Base-by-base conservation (phyloP, 2,888 invertebrate genomes). In the Patella depressa region DNA sequence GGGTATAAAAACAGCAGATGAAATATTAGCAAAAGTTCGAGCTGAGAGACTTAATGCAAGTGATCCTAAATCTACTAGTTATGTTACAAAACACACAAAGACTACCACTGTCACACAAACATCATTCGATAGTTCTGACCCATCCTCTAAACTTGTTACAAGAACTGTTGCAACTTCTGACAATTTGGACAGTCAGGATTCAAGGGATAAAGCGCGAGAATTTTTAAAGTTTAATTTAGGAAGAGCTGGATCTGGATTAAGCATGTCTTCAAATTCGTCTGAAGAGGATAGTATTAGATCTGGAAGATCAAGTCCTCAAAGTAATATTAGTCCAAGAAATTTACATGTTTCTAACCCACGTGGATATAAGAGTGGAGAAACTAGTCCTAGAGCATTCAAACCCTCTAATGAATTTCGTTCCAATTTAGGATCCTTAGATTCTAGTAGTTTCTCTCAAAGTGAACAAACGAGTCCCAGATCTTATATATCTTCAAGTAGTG, bases 321-420 rank as follows among this genome's bases (percentile, higher is more conserved):
- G 45, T 45, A 45, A 45, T 45, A 45, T 7, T 45, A 65, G 65
- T 65, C 65, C 65, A 65, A 65, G 24, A 65, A 24, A 24, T 24
- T 15, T 65, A 65, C 19, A 65, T 24, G 24, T 65, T 65, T 24
- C 19, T 24, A 65, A 24, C 65, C 19, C 65, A 9, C 19, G 65
- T 12, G 65, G 65, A 19, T 65, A 65, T 65, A 65, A 65, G 24
- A 65, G 65, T 65, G 65, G 19, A 65, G 65, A 65, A 12, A 65
- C 65, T 24, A 65, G 65, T 65, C 65, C 65, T 19, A 65, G 24
- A 14, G 65, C 14, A 17, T 65, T 24, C 14, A 65, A 65, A 65
- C 65, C 65, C 24, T 65, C 65, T 65, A 24, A 19, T 12, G 65
- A 65, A 65, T 65, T 65, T 65, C 65, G 65, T 65, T 11, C 65